A percentile compares a stretch with the other conserved stretches of the same genome.
Conservation (phyloP, 2,113 vertebrate genomes). For the Peromyscus californicus region DNA sequence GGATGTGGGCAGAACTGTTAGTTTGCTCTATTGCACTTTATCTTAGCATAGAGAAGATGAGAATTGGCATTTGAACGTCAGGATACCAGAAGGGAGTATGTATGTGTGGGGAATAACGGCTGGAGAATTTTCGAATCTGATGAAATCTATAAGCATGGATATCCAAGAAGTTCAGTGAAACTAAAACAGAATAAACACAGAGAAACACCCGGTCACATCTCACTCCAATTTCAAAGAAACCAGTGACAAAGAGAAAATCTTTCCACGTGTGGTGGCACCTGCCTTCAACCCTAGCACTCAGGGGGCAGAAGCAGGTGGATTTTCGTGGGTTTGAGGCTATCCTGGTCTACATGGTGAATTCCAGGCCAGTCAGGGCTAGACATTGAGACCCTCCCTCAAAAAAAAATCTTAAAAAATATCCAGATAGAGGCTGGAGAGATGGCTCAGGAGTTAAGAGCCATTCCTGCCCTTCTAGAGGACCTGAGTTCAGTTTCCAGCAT, state of each 20-base stretch:
- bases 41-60: neutral
- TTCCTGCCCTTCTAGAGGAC: neutral
- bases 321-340: neutral
- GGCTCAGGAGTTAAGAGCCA: neutral
- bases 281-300: neutral
- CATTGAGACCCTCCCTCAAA: neutral
- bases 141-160: neutral
- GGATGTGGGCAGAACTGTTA: neutral
- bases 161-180: neutral
- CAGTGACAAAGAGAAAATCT: neutral
- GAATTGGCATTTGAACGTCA: neutral
- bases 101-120: neutral
- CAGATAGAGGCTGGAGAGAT: neutral
- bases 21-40: neutral
- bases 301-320: neutral
- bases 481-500: neutral
- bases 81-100: neutral
- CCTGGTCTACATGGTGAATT: neutral
- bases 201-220: neutral
- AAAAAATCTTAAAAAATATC: neutral
- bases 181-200: neutral
- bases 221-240: neutral
- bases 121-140: neutral
- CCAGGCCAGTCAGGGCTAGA: neutral
- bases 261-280: neutral